phyloP scores from a whole-genome alignment of 1,140 invertebrate species.

The Neoseiulus cucumeris region DNA sequence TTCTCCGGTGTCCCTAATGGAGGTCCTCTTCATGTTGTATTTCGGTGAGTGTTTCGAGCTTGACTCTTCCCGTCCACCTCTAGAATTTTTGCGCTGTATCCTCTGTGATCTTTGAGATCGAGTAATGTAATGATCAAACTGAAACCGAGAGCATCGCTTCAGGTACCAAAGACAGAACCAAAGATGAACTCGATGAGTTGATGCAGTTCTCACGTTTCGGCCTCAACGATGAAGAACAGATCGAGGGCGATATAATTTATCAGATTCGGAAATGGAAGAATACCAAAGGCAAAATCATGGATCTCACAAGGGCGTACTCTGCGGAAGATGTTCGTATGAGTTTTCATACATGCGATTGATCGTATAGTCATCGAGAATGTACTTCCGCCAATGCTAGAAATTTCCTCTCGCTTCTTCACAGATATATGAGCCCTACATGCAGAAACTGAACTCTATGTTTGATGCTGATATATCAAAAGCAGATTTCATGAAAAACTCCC shows the following conservation, averaged over 20 bases:
- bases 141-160: background rate
- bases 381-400: too few relatives aligned
- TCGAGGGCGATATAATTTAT: background rate
- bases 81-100: background rate
- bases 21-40: conserved; percentile 1
- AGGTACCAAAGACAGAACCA: background rate
- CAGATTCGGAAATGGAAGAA: conserved; percentile 5
- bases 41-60: background rate
- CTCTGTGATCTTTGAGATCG: background rate
- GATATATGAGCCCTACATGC: background rate
- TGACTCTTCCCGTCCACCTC: background rate
- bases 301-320: conserved; percentile 3
- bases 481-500: background rate
- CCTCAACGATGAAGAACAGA: background rate
- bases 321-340: background rate
- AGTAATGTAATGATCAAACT: background rate
- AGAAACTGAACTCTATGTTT: background rate
- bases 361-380: background rate
- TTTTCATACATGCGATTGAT: background rate
- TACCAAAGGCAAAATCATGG: conserved; percentile 8
- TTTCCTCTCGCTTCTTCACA: background rate
- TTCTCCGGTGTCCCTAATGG: background rate
- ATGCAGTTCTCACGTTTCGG: background rate
- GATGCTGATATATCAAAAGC: background rate
- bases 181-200: background rate